Conservation (phyloP, 2,113 vertebrate species). For the Pachycephala philippinensis region DNA sequence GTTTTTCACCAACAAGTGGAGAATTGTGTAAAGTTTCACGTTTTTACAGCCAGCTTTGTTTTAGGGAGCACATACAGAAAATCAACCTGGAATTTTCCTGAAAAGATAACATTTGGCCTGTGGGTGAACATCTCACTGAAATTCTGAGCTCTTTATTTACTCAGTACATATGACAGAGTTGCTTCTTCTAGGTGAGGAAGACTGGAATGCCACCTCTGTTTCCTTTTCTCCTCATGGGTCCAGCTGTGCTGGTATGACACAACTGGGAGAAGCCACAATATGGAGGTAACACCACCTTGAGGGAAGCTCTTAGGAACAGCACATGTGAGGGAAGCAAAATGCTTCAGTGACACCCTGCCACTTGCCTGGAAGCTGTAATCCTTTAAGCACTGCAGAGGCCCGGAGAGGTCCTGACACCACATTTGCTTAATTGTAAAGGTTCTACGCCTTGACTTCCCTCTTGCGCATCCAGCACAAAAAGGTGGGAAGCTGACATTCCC, state of each 20-base stretch:
- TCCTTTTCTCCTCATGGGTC: neutral
- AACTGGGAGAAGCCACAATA: neutral
- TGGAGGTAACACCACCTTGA: neutral
- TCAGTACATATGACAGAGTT: neutral
- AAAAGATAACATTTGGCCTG: neutral
- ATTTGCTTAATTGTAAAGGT: neutral
- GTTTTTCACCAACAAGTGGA: neutral
- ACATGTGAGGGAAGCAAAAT: neutral
- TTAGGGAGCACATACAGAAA: neutral
- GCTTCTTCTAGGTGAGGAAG: neutral
- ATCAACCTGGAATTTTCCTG: neutral
- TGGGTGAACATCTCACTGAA: neutral
- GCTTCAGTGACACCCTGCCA: neutral
- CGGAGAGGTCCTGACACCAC: accelerated
- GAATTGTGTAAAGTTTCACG: neutral
- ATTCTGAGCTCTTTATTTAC: neutral
- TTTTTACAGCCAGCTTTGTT: neutral
- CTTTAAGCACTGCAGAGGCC: neutral
- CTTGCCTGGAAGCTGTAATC: neutral
- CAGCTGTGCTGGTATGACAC: neutral
- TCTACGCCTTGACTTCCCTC: neutral
- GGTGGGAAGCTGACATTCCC: neutral
- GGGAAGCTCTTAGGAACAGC: neutral
- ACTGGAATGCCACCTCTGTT: neutral
- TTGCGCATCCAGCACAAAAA: neutral